Conservation (phyloP, 2,797 vertebrate species). For the Picus viridis region DNA sequence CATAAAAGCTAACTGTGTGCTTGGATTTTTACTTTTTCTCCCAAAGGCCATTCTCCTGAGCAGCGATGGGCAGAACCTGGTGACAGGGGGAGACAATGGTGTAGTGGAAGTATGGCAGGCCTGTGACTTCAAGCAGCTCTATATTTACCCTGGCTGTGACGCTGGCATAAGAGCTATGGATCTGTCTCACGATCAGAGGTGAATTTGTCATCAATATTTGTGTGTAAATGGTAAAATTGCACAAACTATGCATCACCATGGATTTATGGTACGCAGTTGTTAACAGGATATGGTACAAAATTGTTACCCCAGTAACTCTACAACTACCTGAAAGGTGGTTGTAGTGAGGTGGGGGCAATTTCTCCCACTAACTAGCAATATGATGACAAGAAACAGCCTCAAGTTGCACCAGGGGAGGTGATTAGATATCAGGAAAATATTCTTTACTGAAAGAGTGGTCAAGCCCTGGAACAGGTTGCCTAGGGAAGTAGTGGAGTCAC, state of each 20-base stretch:
- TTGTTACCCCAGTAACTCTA: neutral
- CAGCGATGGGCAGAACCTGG: conserved; percentile 97
- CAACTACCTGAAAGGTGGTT: too few relatives aligned
- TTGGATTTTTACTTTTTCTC: conserved; percentile 17
- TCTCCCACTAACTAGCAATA: too few relatives aligned
- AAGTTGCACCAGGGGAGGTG: too few relatives aligned
- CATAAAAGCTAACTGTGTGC: neutral
- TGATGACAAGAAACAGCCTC: too few relatives aligned
- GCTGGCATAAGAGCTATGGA: conserved; percentile 98
- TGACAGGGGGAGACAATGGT: conserved; percentile 96
- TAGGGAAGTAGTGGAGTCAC: too few relatives aligned
- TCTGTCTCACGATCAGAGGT: conserved; percentile 99
- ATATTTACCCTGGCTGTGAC: conserved; percentile 98
- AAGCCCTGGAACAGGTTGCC: too few relatives aligned
- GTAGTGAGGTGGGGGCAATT: too few relatives aligned
- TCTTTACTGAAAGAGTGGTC: too few relatives aligned
- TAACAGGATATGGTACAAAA: neutral
- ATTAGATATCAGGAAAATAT: too few relatives aligned
- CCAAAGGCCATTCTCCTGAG: conserved; percentile 93
- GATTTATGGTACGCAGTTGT: neutral
- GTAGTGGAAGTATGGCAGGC: conserved; percentile 99
- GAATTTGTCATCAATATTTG: conserved; percentile 20
- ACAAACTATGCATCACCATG: neutral
- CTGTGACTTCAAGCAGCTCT: conserved; percentile 99
- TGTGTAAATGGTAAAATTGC: neutral